Conservation (phyloP, 2,113 vertebrate genomes). For the Ageneiosus marmoratus region DNA sequence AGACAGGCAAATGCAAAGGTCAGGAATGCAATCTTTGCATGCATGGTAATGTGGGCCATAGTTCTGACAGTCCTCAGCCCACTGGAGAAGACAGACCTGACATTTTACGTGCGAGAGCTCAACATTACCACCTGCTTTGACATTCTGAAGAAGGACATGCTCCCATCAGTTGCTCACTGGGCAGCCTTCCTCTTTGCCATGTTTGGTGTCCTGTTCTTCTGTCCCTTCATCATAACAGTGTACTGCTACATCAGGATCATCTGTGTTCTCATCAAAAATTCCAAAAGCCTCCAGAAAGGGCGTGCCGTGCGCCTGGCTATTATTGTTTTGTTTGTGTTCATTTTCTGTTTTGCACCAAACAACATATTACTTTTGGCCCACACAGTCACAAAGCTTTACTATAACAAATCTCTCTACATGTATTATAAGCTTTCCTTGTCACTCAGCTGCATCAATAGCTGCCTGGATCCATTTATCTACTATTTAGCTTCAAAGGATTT, state of each 20-base stretch:
- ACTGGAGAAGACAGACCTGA: conserved; percentile 81
- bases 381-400: conserved; percentile 76
- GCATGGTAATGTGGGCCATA: conserved; percentile 75
- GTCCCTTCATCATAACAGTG: conserved; percentile 83
- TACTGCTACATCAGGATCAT: conserved; percentile 86
- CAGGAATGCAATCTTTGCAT: conserved; percentile 71
- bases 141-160: conserved; percentile 82
- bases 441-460: conserved; percentile 89
- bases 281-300: conserved; percentile 68
- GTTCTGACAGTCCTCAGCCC: conserved; percentile 78
- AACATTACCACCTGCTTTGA: conserved; percentile 90
- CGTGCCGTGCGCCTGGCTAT: conserved; percentile 76
- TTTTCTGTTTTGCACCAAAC: conserved; percentile 86
- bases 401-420: conserved; percentile 71
- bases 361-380: conserved; percentile 85
- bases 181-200: conserved; percentile 79
- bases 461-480: conserved; percentile 92
- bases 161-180: conserved; percentile 77
- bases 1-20: conserved; percentile 68
- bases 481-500: conserved; percentile 93
- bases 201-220: conserved; percentile 69
- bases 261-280: conserved; percentile 69
- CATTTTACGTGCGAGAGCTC: conserved; percentile 75
- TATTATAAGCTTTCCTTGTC: conserved; percentile 87
- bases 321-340: conserved; percentile 82